These are phyloP conservation scores for Pentamera pediparva DNA, from an alignment of 53 echinoderm and acorn worm genomes.

Conservation along the genomic window DNA sequence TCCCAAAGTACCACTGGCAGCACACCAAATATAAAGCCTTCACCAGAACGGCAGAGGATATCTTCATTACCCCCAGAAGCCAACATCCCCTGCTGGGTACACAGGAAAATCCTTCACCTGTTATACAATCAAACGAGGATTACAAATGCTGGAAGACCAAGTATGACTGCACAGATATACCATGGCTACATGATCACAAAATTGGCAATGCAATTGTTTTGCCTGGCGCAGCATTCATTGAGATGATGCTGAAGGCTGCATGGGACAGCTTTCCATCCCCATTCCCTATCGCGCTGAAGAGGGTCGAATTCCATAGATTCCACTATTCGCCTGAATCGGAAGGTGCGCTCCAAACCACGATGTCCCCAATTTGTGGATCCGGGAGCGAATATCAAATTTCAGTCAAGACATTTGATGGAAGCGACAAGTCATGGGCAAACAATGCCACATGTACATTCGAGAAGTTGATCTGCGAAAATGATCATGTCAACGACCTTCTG, in stretches of 20 bases:
- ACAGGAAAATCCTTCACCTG: too few species aligned
- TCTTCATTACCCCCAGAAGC: background rate
- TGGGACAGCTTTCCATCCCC: background rate
- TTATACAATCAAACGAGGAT: too few species aligned
- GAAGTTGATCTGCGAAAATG: too few species aligned
- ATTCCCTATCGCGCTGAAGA: background rate
- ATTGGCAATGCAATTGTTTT: conserved; percentile 51
- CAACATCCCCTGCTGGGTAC: background rate
- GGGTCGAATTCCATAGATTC: conserved; percentile 48
- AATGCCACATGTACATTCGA: conserved; percentile 3
- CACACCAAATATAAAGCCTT: conserved; percentile 35
- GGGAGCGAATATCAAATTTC: background rate
- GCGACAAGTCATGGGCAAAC: background rate
- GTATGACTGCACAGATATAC: conserved; percentile 23
- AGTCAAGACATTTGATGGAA: background rate
- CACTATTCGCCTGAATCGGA: conserved; percentile 45
- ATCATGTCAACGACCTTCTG: background rate
- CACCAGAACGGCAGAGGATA: background rate
- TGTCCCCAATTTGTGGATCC: background rate
- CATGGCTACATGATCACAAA: conserved; percentile 64
- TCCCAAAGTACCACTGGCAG: conserved; percentile 74
- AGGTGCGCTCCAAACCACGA: conserved; percentile 40
- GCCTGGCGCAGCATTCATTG: conserved; percentile 65
- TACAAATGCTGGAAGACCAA: conserved; percentile 56
- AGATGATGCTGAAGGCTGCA: conserved; percentile 50